Percentiles rank a stretch among this genome's conserved stretches.
phyloP scores from a whole-genome alignment of 2,113 vertebrate genomes.

The Atlantisia rogersi region DNA sequence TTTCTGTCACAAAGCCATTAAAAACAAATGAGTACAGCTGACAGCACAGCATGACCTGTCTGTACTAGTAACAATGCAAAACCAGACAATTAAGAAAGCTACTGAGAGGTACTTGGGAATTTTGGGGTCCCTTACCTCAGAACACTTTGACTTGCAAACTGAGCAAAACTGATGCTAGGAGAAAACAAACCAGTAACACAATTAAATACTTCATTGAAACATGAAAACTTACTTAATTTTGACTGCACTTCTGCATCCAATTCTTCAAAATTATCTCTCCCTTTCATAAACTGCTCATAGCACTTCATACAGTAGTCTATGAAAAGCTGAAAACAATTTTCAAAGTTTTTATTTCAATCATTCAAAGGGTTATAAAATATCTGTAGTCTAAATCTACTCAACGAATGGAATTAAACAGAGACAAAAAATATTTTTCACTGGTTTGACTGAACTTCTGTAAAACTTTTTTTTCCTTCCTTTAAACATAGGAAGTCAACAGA shows the following conservation, averaged over 20 bases:
- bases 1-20: background rate
- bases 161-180: background rate
- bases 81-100: background rate
- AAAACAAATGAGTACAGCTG: background rate
- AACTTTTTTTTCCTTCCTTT: background rate
- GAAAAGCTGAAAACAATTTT: constrained; percentile 80
- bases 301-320: constrained; percentile 85
- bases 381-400: background rate
- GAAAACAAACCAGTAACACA: background rate
- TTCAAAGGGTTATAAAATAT: background rate
- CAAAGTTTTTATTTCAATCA: background rate
- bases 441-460: background rate
- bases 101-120: background rate
- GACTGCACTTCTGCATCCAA: constrained; percentile 78
- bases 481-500: background rate
- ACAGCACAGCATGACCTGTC: background rate
- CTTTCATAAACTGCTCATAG: constrained; percentile 91
- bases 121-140: background rate
- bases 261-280: constrained; percentile 88
- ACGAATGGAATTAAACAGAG: background rate
- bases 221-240: constrained; percentile 85
- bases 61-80: background rate
- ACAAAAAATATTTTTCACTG: background rate
- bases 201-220: background rate
- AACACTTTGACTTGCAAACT: background rate